Evolutionary conservation across 2,888 invertebrate species (phyloP), one percentile per base, ranked within the genome.

Genomic region (Xanthorhoe spadicearia): DNA sequence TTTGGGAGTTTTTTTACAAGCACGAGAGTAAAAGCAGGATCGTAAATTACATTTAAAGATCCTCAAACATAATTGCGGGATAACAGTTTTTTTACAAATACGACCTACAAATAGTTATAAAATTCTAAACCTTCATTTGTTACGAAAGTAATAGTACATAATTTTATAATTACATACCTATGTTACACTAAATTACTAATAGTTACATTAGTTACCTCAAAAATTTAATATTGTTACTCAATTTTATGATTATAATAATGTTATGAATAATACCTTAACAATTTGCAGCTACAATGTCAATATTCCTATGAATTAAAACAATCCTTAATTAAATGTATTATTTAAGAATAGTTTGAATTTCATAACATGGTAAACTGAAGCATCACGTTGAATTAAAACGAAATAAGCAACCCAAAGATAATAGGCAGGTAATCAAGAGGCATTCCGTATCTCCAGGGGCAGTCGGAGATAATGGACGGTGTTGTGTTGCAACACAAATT

Each of bases 11-110:
- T 79, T n/a, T 77, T 78, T 74, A 23, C 64, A 79, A 23, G 23
- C 23, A 23, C 23, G 23, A 23, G 23, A 23, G 83, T 80, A 83
- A 85, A 84, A 83, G 83, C 78, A 72, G 69, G 70, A 73, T 61
- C 18, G 73, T 84, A 84, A 83, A 84, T 84, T 83, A 83, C 77
- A 67, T 75, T 74, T 71, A 63, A 70, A 77, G 78, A 76, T 77
- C 74, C 74, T 74, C 60, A 46, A n/a, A 23, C 23, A 23, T 23
- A 23, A 23, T 3, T 23, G 23, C 4, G 4, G 23, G 4, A 23
- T 23, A 23, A 23, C 4, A 1, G 23, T 23, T 23, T 23, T 23
- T 23, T 38, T 38, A 9, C 10, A 9, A 38, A 38, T 38, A 23
- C 23, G 23, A 23, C 23, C 23, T 23, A 3, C 23, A 23, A 23